These are phyloP conservation scores for Philereme vetulata DNA, from an alignment of 2,888 invertebrate species.

Conservation along the genomic window DNA sequence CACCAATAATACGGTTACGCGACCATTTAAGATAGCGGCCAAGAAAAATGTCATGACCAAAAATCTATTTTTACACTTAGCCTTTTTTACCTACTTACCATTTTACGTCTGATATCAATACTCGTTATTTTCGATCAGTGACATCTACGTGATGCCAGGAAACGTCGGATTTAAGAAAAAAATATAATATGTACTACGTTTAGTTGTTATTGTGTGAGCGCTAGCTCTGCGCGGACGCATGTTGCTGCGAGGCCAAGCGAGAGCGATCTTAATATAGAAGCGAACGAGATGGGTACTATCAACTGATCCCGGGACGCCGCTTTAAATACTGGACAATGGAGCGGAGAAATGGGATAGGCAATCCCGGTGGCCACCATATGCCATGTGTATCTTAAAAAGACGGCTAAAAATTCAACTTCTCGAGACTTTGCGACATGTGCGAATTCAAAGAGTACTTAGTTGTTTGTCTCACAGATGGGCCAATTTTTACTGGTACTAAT, in stretches of 20 bases:
- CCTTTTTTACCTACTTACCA: conserved; percentile 47
- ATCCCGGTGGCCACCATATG: conserved; percentile 34
- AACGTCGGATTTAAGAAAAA: conserved; percentile 69
- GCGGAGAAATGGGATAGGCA: conserved; percentile 47
- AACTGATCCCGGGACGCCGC: conserved; percentile 63
- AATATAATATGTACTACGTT: conserved; percentile 80
- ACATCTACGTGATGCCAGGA: conserved; percentile 54
- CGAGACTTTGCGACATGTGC: conserved; percentile 18
- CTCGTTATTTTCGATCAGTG: conserved; percentile 16
- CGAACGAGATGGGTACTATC: conserved; percentile 66
- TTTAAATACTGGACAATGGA: conserved; percentile 57
- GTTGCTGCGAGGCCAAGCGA: conserved; percentile 65
- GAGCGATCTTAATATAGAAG: conserved; percentile 79
- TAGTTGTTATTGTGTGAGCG: conserved; percentile 69
- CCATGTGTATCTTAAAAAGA: conserved; percentile 6
- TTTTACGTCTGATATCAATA: conserved; percentile 36
- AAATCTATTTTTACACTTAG: conserved; percentile 36
- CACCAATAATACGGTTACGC: conserved; percentile 40
- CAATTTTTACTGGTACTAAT: too few species aligned
- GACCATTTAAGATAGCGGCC: conserved; percentile 27
- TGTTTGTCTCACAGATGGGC: not conserved
- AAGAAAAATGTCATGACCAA: conserved; percentile 21
- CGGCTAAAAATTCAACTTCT: conserved; percentile 10
- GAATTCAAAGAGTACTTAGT: not conserved
- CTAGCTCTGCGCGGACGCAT: conserved; percentile 72